These are phyloP conservation scores for Gymnosoma rotundatum DNA, from an alignment of 2,888 invertebrate genomes.

Conservation along the genomic window DNA sequence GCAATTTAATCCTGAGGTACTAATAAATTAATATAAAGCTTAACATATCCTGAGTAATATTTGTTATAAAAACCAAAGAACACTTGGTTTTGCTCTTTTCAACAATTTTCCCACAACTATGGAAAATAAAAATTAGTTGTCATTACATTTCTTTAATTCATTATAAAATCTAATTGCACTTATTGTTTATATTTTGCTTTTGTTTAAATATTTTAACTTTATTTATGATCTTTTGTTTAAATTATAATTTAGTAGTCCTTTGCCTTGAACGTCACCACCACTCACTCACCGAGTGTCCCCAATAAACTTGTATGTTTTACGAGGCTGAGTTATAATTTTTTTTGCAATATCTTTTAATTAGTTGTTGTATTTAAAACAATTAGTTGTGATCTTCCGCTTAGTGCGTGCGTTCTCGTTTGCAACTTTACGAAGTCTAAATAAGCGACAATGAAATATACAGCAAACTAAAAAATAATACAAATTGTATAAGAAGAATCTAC, in stretches of 20 bases:
- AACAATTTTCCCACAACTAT: constrained; percentile 7
- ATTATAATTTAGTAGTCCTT: neutral
- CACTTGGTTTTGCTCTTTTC: constrained; percentile 7
- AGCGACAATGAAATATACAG: constrained; percentile 57
- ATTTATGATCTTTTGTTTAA: constrained; percentile 15
- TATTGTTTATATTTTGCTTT: neutral
- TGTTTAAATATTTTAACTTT: neutral
- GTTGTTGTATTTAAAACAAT: constrained; percentile 4
- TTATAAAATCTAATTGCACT: constrained; percentile 43
- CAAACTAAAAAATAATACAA: constrained; percentile 49
- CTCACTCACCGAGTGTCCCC: constrained; percentile 14
- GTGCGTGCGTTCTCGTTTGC: constrained; percentile 70
- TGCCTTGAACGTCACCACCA: constrained; percentile 56
- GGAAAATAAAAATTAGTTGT: constrained; percentile 13
- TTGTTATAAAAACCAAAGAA: constrained; percentile 10
- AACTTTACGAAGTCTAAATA: constrained; percentile 68
- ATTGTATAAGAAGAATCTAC: constrained; percentile 62
- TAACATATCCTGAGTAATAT: constrained; percentile 60
- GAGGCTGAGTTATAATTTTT: constrained; percentile 6
- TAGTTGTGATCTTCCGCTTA: constrained; percentile 62
- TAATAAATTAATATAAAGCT: constrained; percentile 54
- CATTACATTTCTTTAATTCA: constrained; percentile 17
- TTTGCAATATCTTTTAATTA: constrained; percentile 11
- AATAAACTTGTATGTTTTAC: constrained; percentile 15
- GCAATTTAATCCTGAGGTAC: constrained; percentile 60